These are phyloP conservation scores for Isurus oxyrinchus DNA, from an alignment of 2,113 vertebrate species.

Conservation along the genomic window DNA sequence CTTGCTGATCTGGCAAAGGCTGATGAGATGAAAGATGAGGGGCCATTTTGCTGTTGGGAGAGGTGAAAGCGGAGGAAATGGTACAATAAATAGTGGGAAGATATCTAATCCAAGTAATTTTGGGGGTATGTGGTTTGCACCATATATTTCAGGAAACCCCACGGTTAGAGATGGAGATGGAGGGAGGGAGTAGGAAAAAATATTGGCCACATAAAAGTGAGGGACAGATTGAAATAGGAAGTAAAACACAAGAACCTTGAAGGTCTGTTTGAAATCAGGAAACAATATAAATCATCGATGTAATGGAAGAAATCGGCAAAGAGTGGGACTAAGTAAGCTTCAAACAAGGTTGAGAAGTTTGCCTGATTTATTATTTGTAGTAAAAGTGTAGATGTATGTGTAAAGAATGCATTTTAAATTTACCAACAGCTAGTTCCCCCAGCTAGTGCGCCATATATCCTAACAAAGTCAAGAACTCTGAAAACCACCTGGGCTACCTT, in stretches of 20 bases:
- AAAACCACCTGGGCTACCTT: background rate
- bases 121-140: background rate
- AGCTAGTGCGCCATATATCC: background rate
- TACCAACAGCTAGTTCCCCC: background rate
- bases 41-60: background rate
- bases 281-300: background rate
- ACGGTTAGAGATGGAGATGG: background rate
- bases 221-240: background rate
- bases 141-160: background rate
- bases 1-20: background rate
- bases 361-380: background rate
- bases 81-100: background rate
- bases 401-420: background rate
- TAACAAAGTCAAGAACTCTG: background rate
- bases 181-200: background rate
- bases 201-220: background rate
- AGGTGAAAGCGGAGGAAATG: background rate
- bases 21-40: background rate
- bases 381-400: background rate
- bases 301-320: background rate
- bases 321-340: background rate
- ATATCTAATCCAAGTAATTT: background rate
- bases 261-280: background rate
- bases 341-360: too few species aligned
- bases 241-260: background rate